phyloP scores from a whole-genome alignment of 2,113 vertebrate species.

The Rousettus leschenaultii region DNA sequence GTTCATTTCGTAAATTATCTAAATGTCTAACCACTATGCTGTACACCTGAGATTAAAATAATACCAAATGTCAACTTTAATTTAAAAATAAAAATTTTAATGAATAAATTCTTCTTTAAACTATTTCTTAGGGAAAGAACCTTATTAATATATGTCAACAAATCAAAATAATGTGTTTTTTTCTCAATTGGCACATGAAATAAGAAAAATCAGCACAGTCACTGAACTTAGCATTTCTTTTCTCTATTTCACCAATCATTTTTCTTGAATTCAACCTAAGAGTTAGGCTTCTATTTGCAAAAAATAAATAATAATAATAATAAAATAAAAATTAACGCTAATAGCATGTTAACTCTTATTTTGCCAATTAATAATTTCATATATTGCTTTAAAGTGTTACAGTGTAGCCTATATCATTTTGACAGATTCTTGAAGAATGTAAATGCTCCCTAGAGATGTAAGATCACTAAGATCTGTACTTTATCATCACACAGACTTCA shows the following conservation, averaged over 20 bases:
- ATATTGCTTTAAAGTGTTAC: background rate
- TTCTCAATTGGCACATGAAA: background rate
- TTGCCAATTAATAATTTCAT: background rate
- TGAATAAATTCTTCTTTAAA: conserved; percentile 10
- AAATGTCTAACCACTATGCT: too few relatives aligned
- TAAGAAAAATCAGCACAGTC: background rate
- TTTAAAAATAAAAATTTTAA: too few relatives aligned
- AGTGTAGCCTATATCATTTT: background rate
- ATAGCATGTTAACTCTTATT: background rate
- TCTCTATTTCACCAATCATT: background rate
- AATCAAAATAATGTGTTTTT: background rate
- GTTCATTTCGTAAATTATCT: too few relatives aligned
- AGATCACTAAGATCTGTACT: background rate
- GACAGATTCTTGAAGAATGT: background rate
- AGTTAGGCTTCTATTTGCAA: background rate
- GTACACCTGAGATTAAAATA: too few relatives aligned
- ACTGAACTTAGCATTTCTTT: background rate
- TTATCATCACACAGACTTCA: background rate
- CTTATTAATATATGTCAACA: background rate
- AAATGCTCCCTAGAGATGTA: background rate
- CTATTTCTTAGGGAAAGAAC: conserved; percentile 37
- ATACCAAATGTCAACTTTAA: too few relatives aligned
- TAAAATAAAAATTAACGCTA: background rate
- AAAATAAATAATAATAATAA: too few relatives aligned
- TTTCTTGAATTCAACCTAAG: background rate